Conservation (phyloP, 2,797 vertebrate species). For the Pangasius djambal region DNA sequence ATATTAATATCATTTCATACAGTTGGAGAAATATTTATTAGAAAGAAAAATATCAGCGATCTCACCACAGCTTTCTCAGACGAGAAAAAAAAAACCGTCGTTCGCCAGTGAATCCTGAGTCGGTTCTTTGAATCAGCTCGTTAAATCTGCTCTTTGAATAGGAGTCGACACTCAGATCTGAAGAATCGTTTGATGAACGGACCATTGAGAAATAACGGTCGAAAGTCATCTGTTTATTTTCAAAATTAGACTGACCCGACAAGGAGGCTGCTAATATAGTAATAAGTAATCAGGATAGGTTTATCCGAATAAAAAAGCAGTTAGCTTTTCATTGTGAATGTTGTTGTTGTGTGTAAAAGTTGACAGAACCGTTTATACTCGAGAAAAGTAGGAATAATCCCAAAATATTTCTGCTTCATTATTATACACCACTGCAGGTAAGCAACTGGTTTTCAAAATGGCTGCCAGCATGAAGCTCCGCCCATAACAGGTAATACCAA, state of each 20-base stretch:
- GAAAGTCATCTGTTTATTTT: background rate
- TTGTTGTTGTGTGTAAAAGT: background rate
- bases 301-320: background rate
- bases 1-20: background rate
- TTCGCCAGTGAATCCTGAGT: background rate
- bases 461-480: background rate
- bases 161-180: background rate
- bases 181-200: background rate
- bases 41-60: background rate
- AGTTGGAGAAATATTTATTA: background rate
- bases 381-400: background rate
- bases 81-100: background rate
- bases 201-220: background rate
- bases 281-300: background rate
- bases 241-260: background rate
- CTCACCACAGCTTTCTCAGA: background rate
- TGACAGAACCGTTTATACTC: background rate
- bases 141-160: background rate
- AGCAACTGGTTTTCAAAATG: background rate
- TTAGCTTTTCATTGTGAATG: background rate
- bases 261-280: background rate
- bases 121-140: background rate
- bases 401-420: background rate
- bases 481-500: background rate
- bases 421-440: background rate